Evolutionary conservation across 2,797 vertebrate genomes (phyloP).

Genomic region (Lagorchestes hirsutus): DNA sequence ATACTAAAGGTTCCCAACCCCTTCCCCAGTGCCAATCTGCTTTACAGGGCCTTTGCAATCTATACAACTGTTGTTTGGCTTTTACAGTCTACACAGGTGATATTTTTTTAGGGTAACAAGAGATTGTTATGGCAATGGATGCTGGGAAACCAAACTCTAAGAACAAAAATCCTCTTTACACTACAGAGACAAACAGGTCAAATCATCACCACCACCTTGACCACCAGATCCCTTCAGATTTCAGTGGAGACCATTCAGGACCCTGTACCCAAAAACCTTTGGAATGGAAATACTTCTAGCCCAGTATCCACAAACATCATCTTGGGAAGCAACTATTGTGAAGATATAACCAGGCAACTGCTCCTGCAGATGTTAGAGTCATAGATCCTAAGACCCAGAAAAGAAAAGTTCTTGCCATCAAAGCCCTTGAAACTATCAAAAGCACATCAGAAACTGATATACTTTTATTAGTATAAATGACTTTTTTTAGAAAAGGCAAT

Average conservation of each 20-base stretch:
- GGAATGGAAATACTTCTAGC: neutral
- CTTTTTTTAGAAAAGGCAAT: neutral
- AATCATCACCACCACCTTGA: neutral
- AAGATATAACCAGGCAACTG: neutral
- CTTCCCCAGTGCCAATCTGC: too few relatives aligned
- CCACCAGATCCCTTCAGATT: neutral
- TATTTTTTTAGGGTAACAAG: too few relatives aligned
- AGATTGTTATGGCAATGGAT: too few relatives aligned
- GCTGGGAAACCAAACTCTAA: too few relatives aligned
- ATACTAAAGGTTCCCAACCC: too few relatives aligned
- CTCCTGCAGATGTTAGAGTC: neutral
- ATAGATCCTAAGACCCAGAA: neutral
- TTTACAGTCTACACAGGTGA: too few relatives aligned
- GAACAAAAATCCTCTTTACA: too few relatives aligned
- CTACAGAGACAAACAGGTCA: neutral
- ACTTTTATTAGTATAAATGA: neutral
- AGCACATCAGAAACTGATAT: neutral
- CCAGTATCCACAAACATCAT: neutral
- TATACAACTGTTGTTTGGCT: too few relatives aligned
- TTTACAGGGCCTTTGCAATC: too few relatives aligned
- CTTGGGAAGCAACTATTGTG: neutral
- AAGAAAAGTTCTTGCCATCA: neutral
- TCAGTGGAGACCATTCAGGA: neutral
- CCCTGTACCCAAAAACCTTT: neutral
- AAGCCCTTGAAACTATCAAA: neutral